Evolutionary conservation across 2,797 vertebrate species (phyloP), one percentile per base, ranked within the genome.

Genomic region (Prunella strophiata): DNA sequence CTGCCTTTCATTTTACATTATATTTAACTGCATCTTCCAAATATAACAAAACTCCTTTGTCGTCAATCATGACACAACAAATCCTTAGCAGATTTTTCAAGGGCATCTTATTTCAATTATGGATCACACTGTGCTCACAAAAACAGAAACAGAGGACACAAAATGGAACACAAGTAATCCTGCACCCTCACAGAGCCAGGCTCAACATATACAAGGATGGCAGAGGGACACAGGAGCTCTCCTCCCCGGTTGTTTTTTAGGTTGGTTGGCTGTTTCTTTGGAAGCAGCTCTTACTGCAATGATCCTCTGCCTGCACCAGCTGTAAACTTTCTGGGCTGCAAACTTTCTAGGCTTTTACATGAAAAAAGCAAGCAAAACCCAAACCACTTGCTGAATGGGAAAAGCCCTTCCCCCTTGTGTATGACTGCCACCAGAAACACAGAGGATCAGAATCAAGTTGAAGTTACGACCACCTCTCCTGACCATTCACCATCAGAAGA

Each of bases 221-320:
- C 70, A 74, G 50, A 72, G 32, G 30, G 20, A 68, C 47, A 70
- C 14, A 63, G 19, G 13, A 17, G 10, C 36, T 27, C 27, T 40
- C 36, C 47, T 55, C 15, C 42, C n/a, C 13, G 9, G 19, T 0
- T 0, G 2, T 5, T 52, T 42, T 74, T 77, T 47, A 50, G 23
- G 48, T 34, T 45, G 13, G 32, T 40, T 73, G 25, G 18, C 63
- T 65, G 50, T 10, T 40, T 51, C 61, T 81, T 59, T 45, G 11
- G 17, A 90, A 48, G 48, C 29, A 86, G 57, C 40, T 71, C 19
- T 74, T 50, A 29, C 4, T 43, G 14, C 18, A 55, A 1, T 7
- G n/a, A 92, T n/a, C 13, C 45, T 40, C 65, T 29, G 42, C 20
- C 22, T 77, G 36, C 4, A 58, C 10, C 50, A 68, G 42, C 18